Evolutionary conservation across 2,888 invertebrate genomes (phyloP), one percentile per base, ranked within the genome.

Genomic region (Mechanitis mazaeus): DNA sequence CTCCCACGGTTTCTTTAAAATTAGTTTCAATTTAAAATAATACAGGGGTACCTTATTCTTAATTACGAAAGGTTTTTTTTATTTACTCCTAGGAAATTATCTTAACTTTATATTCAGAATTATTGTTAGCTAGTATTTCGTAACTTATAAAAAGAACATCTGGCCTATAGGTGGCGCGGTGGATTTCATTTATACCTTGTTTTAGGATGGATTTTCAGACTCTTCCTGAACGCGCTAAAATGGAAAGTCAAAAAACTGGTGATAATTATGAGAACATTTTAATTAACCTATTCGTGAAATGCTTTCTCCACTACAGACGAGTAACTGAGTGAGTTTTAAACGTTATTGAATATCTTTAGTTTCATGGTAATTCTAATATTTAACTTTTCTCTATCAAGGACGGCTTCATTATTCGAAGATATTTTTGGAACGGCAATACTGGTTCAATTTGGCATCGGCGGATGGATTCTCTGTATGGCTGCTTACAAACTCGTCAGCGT

Each of bases 401-500:
- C 75, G 3, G 72, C 74, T 0, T 63, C 63, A n/a, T 67, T 77
- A 59, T 59, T 88, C 54, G 81, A 85, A 68, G 77, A 82, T 6
- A 79, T 84, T 7, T 89, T 88, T 62, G 85, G 86, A 0, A 67
- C 68, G 0, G 82, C 85, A 0, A 84, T 88, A 38, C 67, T 89
- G 50, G 72, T 88, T 31, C 88, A 89, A 69, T 88, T 89, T 56
- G 83, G 76, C 1, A 82, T 88, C 55, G 85, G 89, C 1, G 87
- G 87, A 2, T 88, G 88, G 83, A 88, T 89, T 56, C 74, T 89
- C 4, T 89, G 88, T 68, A 87, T 89, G 87, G 87, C 89, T 0
- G 86, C 85, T 3, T 89, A 88, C 69, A 80, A 86, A 64, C 71
- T 88, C 3, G 83, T 86, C 28, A 83, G 81, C 64, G 88, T 89